Percentiles rank a stretch among this genome's conserved stretches.
phyloP scores from a whole-genome alignment of 1,140 invertebrate species.

The Leptopilina boulardi region DNA sequence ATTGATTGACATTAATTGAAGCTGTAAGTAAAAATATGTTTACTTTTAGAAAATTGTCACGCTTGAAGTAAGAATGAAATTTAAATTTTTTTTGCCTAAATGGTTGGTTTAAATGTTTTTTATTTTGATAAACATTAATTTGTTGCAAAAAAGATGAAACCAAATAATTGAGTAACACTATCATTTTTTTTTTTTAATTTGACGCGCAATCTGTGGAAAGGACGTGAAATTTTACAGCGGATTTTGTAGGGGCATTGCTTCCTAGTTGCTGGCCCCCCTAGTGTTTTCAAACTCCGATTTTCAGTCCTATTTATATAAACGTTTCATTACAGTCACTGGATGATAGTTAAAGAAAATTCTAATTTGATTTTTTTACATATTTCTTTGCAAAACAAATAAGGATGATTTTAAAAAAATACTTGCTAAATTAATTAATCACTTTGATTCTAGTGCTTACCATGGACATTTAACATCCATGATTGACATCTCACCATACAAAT shows the following conservation, averaged over 20 bases:
- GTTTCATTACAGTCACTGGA: constrained; percentile 54
- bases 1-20: too few relatives aligned
- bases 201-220: background rate
- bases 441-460: constrained; percentile 94
- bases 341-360: constrained; percentile 41
- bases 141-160: too few relatives aligned
- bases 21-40: too few relatives aligned
- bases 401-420: background rate
- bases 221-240: constrained; percentile 41
- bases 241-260: constrained; percentile 36
- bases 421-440: constrained; percentile 40
- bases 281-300: constrained; percentile 37
- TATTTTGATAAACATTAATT: too few relatives aligned
- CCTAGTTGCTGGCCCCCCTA: constrained; percentile 8
- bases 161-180: too few relatives aligned
- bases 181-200: constrained; percentile 16
- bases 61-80: too few relatives aligned
- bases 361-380: constrained; percentile 41
- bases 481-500: constrained; percentile 98
- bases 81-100: too few relatives aligned
- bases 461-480: constrained; percentile 96
- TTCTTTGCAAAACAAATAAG: constrained; percentile 20
- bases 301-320: constrained; percentile 51
- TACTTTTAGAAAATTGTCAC: too few relatives aligned
- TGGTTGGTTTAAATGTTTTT: too few relatives aligned